Evolutionary conservation across 2,113 vertebrate species (phyloP).

Genomic region (Oncorhynchus mykiss): DNA sequence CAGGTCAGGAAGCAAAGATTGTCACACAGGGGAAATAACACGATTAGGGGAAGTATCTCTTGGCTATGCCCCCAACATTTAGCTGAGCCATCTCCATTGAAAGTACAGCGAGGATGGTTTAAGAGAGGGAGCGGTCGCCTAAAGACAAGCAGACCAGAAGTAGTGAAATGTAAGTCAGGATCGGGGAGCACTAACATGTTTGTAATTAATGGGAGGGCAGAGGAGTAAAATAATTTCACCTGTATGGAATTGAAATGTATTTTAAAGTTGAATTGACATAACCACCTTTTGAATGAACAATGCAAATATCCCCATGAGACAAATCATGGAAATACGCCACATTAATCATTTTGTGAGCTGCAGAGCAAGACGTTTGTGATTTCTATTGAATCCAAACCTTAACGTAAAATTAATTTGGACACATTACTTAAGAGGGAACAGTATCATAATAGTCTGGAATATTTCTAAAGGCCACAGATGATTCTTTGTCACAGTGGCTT

Average conservation of each 20-base stretch:
- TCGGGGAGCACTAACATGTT: background rate
- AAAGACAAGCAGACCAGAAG: background rate
- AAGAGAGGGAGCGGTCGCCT: background rate
- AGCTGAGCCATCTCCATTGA: background rate
- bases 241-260: background rate
- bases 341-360: too few species aligned
- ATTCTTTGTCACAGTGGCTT: background rate
- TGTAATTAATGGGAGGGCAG: background rate
- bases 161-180: background rate
- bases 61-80: background rate
- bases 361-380: too few species aligned
- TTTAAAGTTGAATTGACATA: background rate
- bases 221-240: background rate
- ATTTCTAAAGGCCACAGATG: background rate
- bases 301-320: background rate
- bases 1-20: background rate
- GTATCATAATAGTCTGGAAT: background rate
- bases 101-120: background rate
- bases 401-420: background rate
- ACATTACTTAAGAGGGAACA: background rate
- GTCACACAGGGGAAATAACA: background rate
- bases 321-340: too few species aligned
- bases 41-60: background rate
- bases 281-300: background rate
- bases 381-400: too few species aligned